Conservation (phyloP, 2,113 vertebrate genomes). For the Leptobrachium leishanense region DNA sequence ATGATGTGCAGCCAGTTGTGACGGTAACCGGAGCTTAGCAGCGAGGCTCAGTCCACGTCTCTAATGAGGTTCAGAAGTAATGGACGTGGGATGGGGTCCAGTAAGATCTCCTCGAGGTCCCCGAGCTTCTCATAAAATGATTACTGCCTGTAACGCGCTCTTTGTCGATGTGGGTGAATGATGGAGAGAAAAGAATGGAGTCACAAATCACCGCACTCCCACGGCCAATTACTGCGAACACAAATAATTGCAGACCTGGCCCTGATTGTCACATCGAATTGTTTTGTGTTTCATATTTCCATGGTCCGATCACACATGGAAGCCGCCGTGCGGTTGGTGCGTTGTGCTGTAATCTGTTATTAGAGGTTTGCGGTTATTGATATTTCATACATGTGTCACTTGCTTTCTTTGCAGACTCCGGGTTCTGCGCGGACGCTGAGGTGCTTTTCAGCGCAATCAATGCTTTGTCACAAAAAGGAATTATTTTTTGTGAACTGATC, state of each 20-base stretch:
- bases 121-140: constrained; percentile 18
- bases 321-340: too few relatives aligned
- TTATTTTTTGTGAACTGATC: too few relatives aligned
- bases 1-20: not conserved
- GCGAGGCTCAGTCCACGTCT: not conserved
- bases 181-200: not conserved
- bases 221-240: constrained; percentile 5
- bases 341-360: too few relatives aligned
- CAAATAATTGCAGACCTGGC: not conserved
- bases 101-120: not conserved
- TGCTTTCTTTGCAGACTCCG: too few relatives aligned
- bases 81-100: constrained; percentile 8
- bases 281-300: not conserved
- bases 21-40: not conserved
- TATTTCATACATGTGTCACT: too few relatives aligned
- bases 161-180: constrained; percentile 7
- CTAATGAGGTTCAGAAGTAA: constrained; percentile 26
- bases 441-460: too few relatives aligned
- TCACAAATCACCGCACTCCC: not conserved
- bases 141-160: not conserved
- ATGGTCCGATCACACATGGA: too few relatives aligned
- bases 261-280: not conserved
- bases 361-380: too few relatives aligned
- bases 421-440: too few relatives aligned
- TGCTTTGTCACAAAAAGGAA: too few relatives aligned